Evolutionary conservation across 2,797 vertebrate genomes (phyloP), one percentile per base, ranked within the genome.

Genomic region (Megaceryle alcyon): DNA sequence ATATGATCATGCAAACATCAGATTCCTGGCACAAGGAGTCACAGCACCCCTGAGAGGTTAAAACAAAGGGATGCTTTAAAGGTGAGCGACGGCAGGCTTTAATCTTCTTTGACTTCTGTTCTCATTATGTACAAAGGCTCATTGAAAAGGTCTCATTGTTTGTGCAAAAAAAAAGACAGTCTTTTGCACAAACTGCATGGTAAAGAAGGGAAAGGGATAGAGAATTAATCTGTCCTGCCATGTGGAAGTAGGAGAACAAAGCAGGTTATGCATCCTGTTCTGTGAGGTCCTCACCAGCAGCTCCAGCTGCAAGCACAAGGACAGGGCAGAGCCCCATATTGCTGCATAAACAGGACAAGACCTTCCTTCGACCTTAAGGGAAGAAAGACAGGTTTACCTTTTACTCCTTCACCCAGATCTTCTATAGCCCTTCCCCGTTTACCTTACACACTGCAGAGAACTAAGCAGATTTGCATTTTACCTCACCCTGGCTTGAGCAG

Each of bases 21-120:
- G 57, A 72, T 66, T 82, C 82, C 82, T 1, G 15, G 82, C 61
- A 76, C 53, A 93, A 86, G 82, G 57, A 92, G 49, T 86, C 96
- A 82, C 82, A 81, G 75, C 39, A 82, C 65, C 78, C 93, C 60
- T 64, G 92, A 85, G 90, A 88, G 87, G 70, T 63, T 86, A 72
- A 86, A 92, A 97, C 96, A 92, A 97, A 95, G 65, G 80, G 86
- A 94, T 93, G 81, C 43, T 85, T 82, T 60, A n/a, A 88, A 91
- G 86, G 69, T 94, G 94, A 96, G 59, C 11, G 7, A 88, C 7
- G 49, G 82, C 77, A 94, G 76, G 82, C 61, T 94, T 94, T 71
- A 86, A 90, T 83, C 57, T 63, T 28, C 79, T 43, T 48, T 82
- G 76, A 94, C 53, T 93, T 65, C 41, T 83, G 43, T 56, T 95